Evolutionary conservation across 2,888 invertebrate species (phyloP), one percentile per base, ranked within the genome.

Genomic region (Salpingus planirostris): DNA sequence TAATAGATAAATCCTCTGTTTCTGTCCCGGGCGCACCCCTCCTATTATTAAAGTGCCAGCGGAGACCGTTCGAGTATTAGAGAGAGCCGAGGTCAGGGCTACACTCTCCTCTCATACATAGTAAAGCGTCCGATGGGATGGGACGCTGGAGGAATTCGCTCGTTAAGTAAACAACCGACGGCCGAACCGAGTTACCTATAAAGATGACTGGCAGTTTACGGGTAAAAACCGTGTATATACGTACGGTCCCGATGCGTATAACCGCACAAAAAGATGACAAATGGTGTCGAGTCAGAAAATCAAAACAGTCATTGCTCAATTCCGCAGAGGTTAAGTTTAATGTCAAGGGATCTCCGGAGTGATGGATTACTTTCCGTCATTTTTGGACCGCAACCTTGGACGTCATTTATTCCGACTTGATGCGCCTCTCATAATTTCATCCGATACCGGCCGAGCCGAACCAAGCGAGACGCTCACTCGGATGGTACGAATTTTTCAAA

Each of bases 291-390:
- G 47, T 40, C 44, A 35, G 43, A 49, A 47, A 49, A 50, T 50
- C 49, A 50, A 51, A 51, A 50, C 49, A 50, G 44, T 51, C 49
- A 44, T 51, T 50, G 47, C 51, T 46, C 45, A 43, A 50, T 49
- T 36, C 47, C 47, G 31, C 36, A 27, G 49, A 51, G 48, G 47
- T 48, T 47, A 44, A 49, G 46, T 48, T 44, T 46, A 42, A 44
- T 48, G 49, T 49, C 49, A 46, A 44, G 43, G 31, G 44, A 45
- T 41, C 43, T 45, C 24, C 21, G 33, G 29, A 18, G 44, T 50
- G 48, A 50, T 49, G 46, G 46, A 50, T 50, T 32, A 45, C 36
- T 29, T 42, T 44, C 39, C 24, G 42, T 42, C 36, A 31, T 36
- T 46, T 46, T 33, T 33, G 38, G 36, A 43, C 37, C 37, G 32